Conservation (phyloP, 2,888 invertebrate species). For the Torymus auratus region DNA sequence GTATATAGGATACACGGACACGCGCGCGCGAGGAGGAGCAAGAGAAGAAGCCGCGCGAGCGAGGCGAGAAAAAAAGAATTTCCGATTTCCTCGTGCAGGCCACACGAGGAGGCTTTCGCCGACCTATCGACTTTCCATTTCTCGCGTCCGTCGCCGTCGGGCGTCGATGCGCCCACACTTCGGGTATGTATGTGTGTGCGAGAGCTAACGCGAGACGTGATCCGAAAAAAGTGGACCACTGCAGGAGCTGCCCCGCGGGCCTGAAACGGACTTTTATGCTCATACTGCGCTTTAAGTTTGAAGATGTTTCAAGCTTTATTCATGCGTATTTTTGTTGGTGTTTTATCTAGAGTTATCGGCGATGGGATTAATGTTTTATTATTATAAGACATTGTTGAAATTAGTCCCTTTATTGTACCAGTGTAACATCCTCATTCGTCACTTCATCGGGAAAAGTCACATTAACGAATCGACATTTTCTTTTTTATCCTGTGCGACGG, state of each 20-base stretch:
- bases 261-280: conserved; percentile 5
- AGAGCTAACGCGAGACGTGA: background rate
- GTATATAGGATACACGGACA: background rate
- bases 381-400: no score
- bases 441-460: no score
- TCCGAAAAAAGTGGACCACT: conserved; percentile 42
- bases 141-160: background rate
- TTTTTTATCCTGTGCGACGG: no score
- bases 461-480: no score
- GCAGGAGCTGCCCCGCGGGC: background rate
- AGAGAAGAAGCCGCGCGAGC: background rate
- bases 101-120: background rate
- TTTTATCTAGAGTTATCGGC: no score
- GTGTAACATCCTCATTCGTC: no score
- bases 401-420: no score
- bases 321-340: no score
- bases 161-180: no score
- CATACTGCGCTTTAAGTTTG: background rate
- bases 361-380: no score
- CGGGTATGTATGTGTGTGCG: background rate
- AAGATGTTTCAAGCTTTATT: conserved; percentile 2
- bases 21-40: background rate
- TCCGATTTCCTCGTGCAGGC: conserved; percentile 37
- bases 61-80: conserved; percentile 36
- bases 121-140: conserved; percentile 50